Conservation (phyloP, 2,113 vertebrate genomes). For the Embiotoca jacksoni region DNA sequence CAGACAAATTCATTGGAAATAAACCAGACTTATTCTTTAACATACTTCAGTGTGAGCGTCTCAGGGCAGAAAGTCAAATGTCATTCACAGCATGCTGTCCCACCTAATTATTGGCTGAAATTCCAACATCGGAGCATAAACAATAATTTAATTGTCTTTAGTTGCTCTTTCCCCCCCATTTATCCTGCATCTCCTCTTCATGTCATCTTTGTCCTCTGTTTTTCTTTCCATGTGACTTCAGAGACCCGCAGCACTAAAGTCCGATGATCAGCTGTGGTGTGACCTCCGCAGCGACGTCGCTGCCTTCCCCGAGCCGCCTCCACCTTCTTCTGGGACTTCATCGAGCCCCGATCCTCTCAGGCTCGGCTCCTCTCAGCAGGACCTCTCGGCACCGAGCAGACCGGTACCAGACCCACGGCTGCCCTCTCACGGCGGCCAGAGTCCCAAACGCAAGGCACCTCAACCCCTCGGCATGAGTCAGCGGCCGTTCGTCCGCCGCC, state of each 20-base stretch:
- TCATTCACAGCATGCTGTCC: too few species aligned
- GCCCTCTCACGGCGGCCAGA: not conserved
- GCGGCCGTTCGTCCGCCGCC: not conserved
- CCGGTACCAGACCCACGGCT: not conserved
- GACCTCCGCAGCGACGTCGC: slow-evolving; percentile 53
- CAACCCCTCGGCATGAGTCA: not conserved
- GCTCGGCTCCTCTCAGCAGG: not conserved
- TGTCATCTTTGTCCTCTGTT: not conserved
- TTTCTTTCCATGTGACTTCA: slow-evolving; percentile 27
- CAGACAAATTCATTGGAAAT: too few species aligned
- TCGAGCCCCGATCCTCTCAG: not conserved
- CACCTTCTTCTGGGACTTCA: not conserved
- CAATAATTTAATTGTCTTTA: too few species aligned
- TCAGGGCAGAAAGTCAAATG: too few species aligned
- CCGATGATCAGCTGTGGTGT: slow-evolving; percentile 41
- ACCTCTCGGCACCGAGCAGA: not conserved
- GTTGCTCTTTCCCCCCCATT: too few species aligned
- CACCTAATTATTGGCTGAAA: too few species aligned
- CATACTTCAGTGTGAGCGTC: too few species aligned
- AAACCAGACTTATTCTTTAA: too few species aligned
- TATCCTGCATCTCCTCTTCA: too few species aligned
- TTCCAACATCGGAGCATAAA: too few species aligned
- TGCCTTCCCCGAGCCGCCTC: slow-evolving; percentile 56
- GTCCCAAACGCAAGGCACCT: not conserved
- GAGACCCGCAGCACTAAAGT: slow-evolving; percentile 25